A percentile compares a stretch with the other conserved stretches of the same genome.
These are phyloP conservation scores for Antrozous pallidus DNA, from an alignment of 2,797 vertebrate species.

Conservation along the genomic window DNA sequence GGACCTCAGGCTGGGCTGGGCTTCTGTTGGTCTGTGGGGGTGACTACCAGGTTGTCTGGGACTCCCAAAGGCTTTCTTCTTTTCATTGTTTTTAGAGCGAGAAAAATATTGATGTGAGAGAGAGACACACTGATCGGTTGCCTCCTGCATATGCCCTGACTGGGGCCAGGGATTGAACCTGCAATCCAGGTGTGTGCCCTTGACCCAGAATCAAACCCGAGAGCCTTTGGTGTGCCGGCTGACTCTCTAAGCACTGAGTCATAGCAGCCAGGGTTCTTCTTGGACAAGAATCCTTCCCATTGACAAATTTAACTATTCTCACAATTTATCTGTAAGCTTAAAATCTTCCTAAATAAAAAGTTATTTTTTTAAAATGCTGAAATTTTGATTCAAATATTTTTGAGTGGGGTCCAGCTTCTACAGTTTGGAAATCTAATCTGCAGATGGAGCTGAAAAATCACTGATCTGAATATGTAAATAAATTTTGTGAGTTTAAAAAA, in stretches of 20 bases:
- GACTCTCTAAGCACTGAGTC: too few species aligned
- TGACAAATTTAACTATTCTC: background rate
- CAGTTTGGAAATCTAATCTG: background rate
- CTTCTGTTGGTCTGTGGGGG: background rate
- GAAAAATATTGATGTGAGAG: too few species aligned
- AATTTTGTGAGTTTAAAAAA: background rate
- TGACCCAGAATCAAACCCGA: too few species aligned
- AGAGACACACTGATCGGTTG: too few species aligned
- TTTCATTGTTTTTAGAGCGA: too few species aligned
- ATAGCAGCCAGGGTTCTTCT: background rate
- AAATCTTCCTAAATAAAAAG: background rate
- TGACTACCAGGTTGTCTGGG: background rate
- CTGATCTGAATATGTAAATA: background rate
- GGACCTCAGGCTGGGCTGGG: background rate
- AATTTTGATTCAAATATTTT: constrained; percentile 17
- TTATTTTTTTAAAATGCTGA: background rate
- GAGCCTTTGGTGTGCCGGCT: too few species aligned
- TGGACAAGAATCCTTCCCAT: background rate
- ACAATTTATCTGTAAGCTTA: background rate
- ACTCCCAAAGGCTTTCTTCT: background rate
- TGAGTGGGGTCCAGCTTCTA: background rate
- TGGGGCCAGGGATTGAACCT: too few species aligned
- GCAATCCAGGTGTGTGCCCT: too few species aligned
- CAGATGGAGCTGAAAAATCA: background rate
- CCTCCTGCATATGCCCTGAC: too few species aligned